Evolutionary conservation across 2,888 invertebrate species (phyloP), one percentile per base, ranked within the genome.

Genomic region (Mythimna vitellina): DNA sequence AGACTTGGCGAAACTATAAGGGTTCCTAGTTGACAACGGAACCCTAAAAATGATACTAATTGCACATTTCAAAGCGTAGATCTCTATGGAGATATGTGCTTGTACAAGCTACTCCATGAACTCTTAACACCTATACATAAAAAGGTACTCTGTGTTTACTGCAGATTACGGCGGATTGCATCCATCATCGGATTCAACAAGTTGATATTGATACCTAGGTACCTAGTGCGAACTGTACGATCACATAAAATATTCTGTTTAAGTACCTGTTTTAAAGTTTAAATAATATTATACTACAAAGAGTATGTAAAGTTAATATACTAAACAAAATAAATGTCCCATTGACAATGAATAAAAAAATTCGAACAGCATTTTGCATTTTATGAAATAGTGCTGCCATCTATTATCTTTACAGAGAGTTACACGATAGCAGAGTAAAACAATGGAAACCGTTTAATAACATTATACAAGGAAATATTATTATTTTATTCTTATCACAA

Each of bases 301-400:
- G n/a, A n/a, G n/a, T n/a, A n/a, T n/a, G n/a, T n/a, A n/a, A n/a
- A n/a, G n/a, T n/a, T n/a, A n/a, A n/a, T n/a, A n/a, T n/a, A n/a
- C n/a, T n/a, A n/a, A n/a, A n/a, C n/a, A n/a, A 22, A 56, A 66
- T 9, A 56, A 46, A 54, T 51, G 8, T 25, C 5, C 1, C 8
- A 5, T 20, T 9, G n/a, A 20, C 8, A 51, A 17, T 46, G 6
- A 17, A 38, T 46, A 46, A 46, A 17, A 20, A 1, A 49, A 20
- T 20, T 20, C 46, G 6, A 53, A 29, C 25, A 0, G 1, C 6
- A 32, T 22, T 25, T 57, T 51, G 9, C 7, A 22, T 35, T 14
- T n/a, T 14, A 35, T 0, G 1, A 20, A 76, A 60, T 25, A 60
- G 80, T 84, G 83, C 84, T 85, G 89, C 85, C 87, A 89, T 81